Evolutionary conservation across 2,113 vertebrate species (phyloP).

Genomic region (Calidris pygmaea): DNA sequence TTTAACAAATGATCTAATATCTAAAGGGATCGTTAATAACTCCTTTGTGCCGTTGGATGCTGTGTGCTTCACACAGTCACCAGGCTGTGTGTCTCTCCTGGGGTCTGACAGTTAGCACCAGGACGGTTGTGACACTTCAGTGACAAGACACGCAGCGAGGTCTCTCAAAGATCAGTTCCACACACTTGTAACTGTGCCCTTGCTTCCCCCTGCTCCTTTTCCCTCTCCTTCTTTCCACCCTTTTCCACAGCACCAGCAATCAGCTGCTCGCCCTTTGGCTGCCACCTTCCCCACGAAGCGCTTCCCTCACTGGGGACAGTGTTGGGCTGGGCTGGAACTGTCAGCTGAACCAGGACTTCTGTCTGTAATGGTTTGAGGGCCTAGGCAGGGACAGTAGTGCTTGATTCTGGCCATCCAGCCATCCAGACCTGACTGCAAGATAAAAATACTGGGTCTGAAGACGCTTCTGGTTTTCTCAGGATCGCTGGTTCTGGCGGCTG

Average conservation of each 20-base stretch:
- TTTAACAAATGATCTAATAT: background rate
- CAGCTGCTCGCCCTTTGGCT: background rate
- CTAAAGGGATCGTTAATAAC: background rate
- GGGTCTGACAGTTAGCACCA: background rate
- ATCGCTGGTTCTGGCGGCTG: constrained; percentile 98
- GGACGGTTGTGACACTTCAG: background rate
- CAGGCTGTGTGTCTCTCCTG: background rate
- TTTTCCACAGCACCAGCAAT: background rate
- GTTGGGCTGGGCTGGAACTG: background rate
- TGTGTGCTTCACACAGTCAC: background rate
- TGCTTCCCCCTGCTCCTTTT: background rate
- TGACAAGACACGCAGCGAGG: background rate
- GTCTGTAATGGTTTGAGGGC: background rate
- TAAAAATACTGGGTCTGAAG: background rate
- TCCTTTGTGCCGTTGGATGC: background rate
- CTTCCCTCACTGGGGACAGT: background rate
- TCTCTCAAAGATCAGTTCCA: background rate
- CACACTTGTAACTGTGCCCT: background rate
- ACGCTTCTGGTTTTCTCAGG: constrained; percentile 65
- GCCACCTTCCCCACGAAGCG: background rate
- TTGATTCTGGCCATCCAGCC: background rate
- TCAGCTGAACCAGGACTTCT: background rate
- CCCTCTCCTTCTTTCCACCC: background rate
- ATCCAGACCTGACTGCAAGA: background rate
- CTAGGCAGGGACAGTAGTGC: background rate